phyloP scores from a whole-genome alignment of 2,888 invertebrate genomes.

The Galeruca laticollis region DNA sequence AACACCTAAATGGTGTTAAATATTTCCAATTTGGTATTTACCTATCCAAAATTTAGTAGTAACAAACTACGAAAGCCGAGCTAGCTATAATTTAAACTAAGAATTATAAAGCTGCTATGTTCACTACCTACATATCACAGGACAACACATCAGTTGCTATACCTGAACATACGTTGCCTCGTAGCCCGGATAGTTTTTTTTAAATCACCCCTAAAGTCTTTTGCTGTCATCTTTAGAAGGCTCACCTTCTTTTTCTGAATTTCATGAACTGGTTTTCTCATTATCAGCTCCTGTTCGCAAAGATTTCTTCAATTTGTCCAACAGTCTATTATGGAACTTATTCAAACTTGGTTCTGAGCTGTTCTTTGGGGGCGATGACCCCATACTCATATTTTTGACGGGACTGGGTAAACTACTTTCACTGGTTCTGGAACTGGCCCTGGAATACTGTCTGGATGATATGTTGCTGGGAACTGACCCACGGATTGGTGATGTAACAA shows the following conservation, averaged over 20 bases:
- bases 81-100: conserved; percentile 45
- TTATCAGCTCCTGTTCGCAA: conserved; percentile 68
- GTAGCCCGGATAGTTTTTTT: conserved; percentile 51
- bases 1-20: neutral
- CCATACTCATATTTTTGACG: conserved; percentile 72
- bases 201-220: conserved; percentile 44
- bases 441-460: conserved; percentile 70
- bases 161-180: conserved; percentile 55
- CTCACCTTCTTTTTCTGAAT: conserved; percentile 47
- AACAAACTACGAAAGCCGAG: conserved; percentile 39
- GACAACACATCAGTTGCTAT: conserved; percentile 57
- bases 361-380: conserved; percentile 75
- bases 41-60: neutral
- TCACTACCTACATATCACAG: conserved; percentile 59
- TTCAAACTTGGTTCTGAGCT: conserved; percentile 74
- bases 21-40: neutral
- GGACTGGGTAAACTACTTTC: conserved; percentile 75
- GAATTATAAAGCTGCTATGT: conserved; percentile 35
- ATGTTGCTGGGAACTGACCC: conserved; percentile 75
- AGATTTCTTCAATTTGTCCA: conserved; percentile 82
- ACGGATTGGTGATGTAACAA: conserved; percentile 69
- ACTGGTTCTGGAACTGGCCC: conserved; percentile 74
- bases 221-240: conserved; percentile 51
- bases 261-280: conserved; percentile 71
- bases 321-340: conserved; percentile 84